A percentile compares a stretch with the other conserved stretches of the same genome.
These are phyloP conservation scores for Menidia beryllina DNA, from an alignment of 2,113 vertebrate species.

Conservation along the genomic window DNA sequence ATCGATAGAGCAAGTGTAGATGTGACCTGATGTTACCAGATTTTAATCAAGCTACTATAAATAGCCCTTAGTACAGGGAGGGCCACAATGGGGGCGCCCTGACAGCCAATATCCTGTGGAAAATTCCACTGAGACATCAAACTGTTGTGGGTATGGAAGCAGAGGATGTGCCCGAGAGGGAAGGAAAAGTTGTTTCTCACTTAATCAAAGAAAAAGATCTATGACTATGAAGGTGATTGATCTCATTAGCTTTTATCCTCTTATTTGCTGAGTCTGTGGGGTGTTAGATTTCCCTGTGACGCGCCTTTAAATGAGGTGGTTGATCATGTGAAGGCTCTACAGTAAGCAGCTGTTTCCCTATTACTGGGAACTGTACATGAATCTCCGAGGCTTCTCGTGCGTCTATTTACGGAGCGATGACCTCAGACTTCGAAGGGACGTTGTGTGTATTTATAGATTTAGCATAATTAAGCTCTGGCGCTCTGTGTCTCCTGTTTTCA, in stretches of 20 bases:
- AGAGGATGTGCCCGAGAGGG: constrained; percentile 18
- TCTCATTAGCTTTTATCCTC: background rate
- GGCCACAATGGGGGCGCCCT: constrained; percentile 78
- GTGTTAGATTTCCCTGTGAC: background rate
- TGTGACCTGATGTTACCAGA: constrained; percentile 82
- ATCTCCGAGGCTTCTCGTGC: no score
- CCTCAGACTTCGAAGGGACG: constrained; percentile 17
- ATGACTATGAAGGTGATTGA: background rate
- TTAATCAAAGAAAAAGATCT: background rate
- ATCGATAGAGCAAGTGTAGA: constrained; percentile 84
- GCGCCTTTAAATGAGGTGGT: no score
- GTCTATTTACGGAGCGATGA: constrained; percentile 47
- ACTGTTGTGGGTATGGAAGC: constrained; percentile 45
- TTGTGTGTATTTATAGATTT: constrained; percentile 54
- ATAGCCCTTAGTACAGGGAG: constrained; percentile 77
- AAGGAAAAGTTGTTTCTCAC: constrained; percentile 33
- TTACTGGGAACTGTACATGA: constrained; percentile 35
- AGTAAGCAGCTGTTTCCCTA: constrained; percentile 22
- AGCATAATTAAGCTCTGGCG: constrained; percentile 34
- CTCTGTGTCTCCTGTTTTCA: constrained; percentile 71
- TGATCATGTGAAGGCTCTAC: background rate
- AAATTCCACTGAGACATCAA: constrained; percentile 77
- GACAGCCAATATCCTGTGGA: constrained; percentile 84
- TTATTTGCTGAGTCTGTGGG: constrained; percentile 1
- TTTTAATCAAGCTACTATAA: constrained; percentile 85